Percentiles rank a stretch among this genome's conserved stretches.
Evolutionary conservation across 2,113 vertebrate genomes (phyloP).

Genomic region (Phyllostomus hastatus): DNA sequence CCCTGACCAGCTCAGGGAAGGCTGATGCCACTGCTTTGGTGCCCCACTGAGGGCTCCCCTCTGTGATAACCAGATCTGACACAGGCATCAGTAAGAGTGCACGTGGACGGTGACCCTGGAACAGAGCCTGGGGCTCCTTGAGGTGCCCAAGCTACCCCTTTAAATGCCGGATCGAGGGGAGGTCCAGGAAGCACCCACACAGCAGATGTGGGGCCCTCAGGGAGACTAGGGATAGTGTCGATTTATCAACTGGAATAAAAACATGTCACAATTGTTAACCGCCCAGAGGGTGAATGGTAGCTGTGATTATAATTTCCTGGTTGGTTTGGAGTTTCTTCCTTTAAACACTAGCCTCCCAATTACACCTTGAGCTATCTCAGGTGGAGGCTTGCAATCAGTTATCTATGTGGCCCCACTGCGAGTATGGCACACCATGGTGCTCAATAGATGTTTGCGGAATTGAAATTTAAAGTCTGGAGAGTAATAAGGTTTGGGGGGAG

Average conservation of each 20-base stretch:
- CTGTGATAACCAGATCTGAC: accelerated
- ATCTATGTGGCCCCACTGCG: neutral
- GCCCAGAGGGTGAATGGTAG: neutral
- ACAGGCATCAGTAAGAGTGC: neutral
- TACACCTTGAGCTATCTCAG: neutral
- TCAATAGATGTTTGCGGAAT: neutral
- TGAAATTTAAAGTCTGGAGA: neutral
- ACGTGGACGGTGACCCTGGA: neutral
- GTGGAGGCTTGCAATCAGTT: neutral
- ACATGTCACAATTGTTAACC: neutral
- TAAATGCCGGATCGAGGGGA: neutral
- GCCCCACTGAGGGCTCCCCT: neutral
- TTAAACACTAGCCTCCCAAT: neutral
- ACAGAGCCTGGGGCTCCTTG: neutral
- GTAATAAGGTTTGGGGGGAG: neutral
- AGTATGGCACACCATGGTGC: accelerated
- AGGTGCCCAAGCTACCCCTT: neutral
- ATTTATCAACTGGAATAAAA: neutral
- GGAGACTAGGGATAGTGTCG: neutral
- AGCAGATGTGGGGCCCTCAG: neutral
- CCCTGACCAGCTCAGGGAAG: neutral
- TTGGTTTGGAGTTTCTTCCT: neutral
- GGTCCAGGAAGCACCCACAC: neutral
- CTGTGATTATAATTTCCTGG: neutral
- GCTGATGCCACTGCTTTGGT: neutral